Base-by-base conservation (phyloP, 2,113 vertebrate genomes). In the Rhizomys pruinosus region DNA sequence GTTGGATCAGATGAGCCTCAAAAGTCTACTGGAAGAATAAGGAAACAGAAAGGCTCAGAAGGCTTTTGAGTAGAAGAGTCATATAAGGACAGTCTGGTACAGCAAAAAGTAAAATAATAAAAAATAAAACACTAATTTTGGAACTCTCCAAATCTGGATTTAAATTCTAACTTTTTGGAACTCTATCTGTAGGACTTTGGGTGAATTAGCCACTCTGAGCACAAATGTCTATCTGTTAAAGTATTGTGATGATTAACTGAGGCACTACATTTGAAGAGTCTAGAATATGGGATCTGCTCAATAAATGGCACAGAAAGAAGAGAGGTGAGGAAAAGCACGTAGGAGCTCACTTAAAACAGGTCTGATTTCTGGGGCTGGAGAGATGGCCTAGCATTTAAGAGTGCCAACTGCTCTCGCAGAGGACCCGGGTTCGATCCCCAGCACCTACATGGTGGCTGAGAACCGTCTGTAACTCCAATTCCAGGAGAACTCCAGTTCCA, bases 241-340 rank as follows among this genome's bases (percentile, higher is more conserved):
- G 52, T 42, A 90, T 20, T 39, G 19, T 90, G 72, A 92, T 32
- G n/a, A 76, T 39, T 34, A 81, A 52, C 42, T 63, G 19, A 91
- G 71, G 80, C 39, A 37, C 39, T 16, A 39, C 19, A 25, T 39
- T 29, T 69, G 32, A 68, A 84, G 27, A 76, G 42, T 17, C n/a
- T 29, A 47, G 66, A 74, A 84, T 32, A 81, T 17, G 85, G 39
- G 7, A 73, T 52, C 17, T 42, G 11, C 44, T 77, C 37, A 72
- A 6, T 71, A 92, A 76, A 55, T 55, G n/a, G 81, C 63, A 81
- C 87, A 84, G 71, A 37, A 20, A 92, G 59, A 61, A 34, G 73
- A 37, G n/a, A 8, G 15, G 2, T 13, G 9, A 59, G 25, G 44
- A 39, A n/a, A n/a, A 63, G 3, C 52, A 59, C 66, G 80, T 68